Evolutionary conservation across 2,113 vertebrate species (phyloP).

Genomic region (Cynopterus brachyotis): DNA sequence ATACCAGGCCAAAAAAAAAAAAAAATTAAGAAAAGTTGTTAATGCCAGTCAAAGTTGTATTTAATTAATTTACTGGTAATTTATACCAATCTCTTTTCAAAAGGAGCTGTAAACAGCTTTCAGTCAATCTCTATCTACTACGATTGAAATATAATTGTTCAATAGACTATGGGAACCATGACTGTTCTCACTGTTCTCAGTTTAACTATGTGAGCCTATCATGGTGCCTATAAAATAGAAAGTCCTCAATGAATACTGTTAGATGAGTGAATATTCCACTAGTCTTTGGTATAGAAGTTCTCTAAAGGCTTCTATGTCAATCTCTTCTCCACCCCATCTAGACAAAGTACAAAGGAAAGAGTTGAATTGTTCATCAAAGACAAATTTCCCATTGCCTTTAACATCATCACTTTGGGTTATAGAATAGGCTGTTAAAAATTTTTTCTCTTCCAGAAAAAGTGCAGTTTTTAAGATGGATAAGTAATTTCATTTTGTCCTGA

Average conservation of each 20-base stretch:
- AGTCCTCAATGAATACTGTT: not conserved
- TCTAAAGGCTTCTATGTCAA: not conserved
- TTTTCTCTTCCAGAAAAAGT: not conserved
- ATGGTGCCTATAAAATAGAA: not conserved
- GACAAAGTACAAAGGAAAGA: not conserved
- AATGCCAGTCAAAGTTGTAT: not conserved
- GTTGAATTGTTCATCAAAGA: not conserved
- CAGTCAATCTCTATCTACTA: not conserved
- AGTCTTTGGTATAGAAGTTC: not conserved
- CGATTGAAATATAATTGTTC: not conserved
- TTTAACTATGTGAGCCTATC: not conserved
- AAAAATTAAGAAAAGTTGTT: not conserved
- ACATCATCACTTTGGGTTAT: not conserved
- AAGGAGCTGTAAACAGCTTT: not conserved
- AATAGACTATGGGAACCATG: not conserved
- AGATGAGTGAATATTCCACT: not conserved
- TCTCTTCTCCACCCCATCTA: not conserved
- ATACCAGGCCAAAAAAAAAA: not conserved
- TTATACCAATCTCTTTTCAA: not conserved
- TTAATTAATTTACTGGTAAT: constrained; percentile 31
- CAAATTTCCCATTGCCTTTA: not conserved
- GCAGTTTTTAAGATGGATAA: not conserved
- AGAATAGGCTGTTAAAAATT: not conserved
- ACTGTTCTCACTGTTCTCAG: not conserved
- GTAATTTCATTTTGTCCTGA: not conserved